Conservation (phyloP, 2,113 vertebrate genomes). For the Diphyllodes magnificus region DNA sequence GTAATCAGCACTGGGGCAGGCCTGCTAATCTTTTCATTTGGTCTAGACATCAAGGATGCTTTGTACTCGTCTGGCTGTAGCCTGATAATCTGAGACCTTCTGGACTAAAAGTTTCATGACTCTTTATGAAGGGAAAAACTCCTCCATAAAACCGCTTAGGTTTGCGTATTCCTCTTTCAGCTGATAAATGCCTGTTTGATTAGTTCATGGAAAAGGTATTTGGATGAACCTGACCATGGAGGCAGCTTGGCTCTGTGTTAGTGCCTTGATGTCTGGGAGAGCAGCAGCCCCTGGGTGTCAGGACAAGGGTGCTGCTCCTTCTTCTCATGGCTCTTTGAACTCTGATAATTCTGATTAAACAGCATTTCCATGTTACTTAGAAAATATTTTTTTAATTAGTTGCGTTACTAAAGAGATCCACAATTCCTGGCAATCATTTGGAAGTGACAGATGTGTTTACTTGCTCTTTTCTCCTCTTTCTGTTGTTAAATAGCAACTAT, state of each 20-base stretch:
- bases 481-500: not conserved
- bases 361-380: not conserved
- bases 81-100: conserved; percentile 18
- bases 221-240: not conserved
- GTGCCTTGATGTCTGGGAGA: not conserved
- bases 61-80: conserved; percentile 18
- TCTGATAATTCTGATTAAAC: not conserved
- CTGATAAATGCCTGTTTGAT: not conserved
- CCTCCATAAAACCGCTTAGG: not conserved
- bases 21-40: conserved; percentile 38
- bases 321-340: not conserved
- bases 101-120: not conserved
- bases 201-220: conserved; percentile 24
- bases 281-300: not conserved
- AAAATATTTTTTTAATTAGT: not conserved
- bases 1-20: conserved; percentile 11
- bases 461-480: not conserved
- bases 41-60: conserved; percentile 44
- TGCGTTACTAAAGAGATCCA: not conserved
- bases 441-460: not conserved
- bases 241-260: not conserved
- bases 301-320: not conserved
- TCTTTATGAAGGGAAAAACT: conserved; percentile 2
- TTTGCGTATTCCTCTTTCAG: not conserved
- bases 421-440: rapidly evolving